These are phyloP conservation scores for Saccopteryx leptura DNA, from an alignment of 2,113 vertebrate species.

Conservation along the genomic window DNA sequence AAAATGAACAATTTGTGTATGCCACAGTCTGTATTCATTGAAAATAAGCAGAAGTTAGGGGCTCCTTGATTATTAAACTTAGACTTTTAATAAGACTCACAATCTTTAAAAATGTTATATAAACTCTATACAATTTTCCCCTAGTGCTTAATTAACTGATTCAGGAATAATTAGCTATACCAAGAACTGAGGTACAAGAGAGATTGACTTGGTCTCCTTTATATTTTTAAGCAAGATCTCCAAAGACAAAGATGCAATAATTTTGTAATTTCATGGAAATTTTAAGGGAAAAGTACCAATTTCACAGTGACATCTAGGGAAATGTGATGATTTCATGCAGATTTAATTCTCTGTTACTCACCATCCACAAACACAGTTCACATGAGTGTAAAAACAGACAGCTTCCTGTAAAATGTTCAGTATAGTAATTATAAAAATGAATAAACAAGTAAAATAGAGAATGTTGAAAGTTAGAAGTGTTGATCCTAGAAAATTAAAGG, in stretches of 20 bases:
- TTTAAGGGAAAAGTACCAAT: conserved; percentile 79
- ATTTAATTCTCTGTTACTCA: conserved; percentile 71
- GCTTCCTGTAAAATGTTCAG: not conserved
- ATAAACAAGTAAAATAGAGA: conserved; percentile 20
- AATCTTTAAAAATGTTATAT: not conserved
- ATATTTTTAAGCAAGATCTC: conserved; percentile 68
- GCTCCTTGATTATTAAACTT: not conserved
- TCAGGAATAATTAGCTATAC: conserved; percentile 45
- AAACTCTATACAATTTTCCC: conserved; percentile 15
- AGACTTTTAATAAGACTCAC: not conserved
- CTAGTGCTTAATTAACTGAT: conserved; percentile 34
- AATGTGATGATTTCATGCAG: conserved; percentile 83
- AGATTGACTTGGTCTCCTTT: conserved; percentile 29
- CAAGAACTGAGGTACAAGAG: not conserved
- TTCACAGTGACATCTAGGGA: conserved; percentile 81
- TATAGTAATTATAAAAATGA: conserved; percentile 37
- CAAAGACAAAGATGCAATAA: conserved; percentile 80
- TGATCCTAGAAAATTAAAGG: not conserved
- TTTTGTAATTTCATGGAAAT: conserved; percentile 85
- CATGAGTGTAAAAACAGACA: conserved; percentile 17
- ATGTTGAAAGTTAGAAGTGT: conserved; percentile 7
- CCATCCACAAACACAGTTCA: conserved; percentile 53
- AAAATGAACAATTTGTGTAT: not conserved
- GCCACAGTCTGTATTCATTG: not conserved
- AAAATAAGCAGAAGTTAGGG: conserved; percentile 32